Percentiles rank a stretch among this genome's conserved stretches.
Conservation (phyloP, 1,140 invertebrate genomes). For the Ceratosolen fusciceps region DNA sequence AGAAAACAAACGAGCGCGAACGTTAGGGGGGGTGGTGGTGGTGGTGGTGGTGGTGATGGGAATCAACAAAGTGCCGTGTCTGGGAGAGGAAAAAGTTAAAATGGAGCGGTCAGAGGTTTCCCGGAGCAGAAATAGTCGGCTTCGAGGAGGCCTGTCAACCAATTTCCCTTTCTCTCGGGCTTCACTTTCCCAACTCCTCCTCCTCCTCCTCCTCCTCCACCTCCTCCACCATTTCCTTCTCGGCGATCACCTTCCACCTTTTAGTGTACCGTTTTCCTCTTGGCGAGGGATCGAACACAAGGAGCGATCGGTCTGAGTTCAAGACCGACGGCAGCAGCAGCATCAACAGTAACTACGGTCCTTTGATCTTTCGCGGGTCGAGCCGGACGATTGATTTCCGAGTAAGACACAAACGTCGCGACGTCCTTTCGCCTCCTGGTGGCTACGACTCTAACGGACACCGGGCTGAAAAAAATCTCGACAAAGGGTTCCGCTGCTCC, state of each 20-base stretch:
- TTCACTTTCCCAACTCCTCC: slow-evolving; percentile 25
- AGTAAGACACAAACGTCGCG: slow-evolving; percentile 26
- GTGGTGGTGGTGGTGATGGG: no score
- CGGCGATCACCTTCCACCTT: not conserved
- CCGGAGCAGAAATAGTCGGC: not conserved
- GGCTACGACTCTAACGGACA: not conserved
- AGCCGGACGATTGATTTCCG: slow-evolving; percentile 39
- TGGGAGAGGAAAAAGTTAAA: not conserved
- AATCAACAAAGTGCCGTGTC: not conserved
- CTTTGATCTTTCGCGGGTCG: slow-evolving; percentile 46
- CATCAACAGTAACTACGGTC: not conserved
- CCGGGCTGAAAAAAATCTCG: no score
- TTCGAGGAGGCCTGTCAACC: not conserved
- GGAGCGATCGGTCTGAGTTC: no score
- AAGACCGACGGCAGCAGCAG: no score
- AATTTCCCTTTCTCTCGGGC: slow-evolving; percentile 37
- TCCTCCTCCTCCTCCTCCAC: not conserved
- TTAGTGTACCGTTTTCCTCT: no score
- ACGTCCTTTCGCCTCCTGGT: slow-evolving; percentile 19
- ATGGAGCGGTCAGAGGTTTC: no score
- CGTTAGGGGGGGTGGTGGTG: no score
- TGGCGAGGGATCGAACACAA: no score
- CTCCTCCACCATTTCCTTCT: not conserved
- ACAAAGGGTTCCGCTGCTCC: no score
- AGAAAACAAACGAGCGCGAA: no score